Evolutionary conservation across 1,140 invertebrate genomes (phyloP).

Genomic region (Lucilia sericata): DNA sequence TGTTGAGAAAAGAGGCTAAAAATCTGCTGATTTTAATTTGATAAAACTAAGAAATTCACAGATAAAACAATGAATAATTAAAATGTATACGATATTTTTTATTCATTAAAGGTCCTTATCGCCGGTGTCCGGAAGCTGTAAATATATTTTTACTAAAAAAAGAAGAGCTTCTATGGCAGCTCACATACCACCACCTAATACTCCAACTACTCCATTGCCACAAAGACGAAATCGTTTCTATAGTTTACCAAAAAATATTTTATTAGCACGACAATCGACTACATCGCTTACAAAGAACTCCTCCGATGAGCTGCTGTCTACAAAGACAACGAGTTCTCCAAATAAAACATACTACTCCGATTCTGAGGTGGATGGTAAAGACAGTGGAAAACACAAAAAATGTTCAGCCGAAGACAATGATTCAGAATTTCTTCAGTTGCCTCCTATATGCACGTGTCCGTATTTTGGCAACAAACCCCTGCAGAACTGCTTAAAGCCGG

Average conservation of each 20-base stretch:
- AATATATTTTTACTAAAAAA: constrained; percentile 55
- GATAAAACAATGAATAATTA: no score
- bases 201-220: constrained; percentile 52
- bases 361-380: constrained; percentile 54
- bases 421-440: constrained; percentile 71
- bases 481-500: constrained; percentile 62
- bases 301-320: neutral
- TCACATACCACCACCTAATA: constrained; percentile 51
- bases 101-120: constrained; percentile 49
- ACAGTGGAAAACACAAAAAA: constrained; percentile 47
- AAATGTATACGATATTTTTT: neutral
- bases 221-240: constrained; percentile 58
- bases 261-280: constrained; percentile 52
- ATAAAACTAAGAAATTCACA: no score
- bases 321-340: neutral
- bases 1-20: no score
- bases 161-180: constrained; percentile 58
- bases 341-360: constrained; percentile 58
- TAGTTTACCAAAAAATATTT: constrained; percentile 61
- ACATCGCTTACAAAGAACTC: constrained; percentile 4
- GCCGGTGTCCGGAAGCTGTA: constrained; percentile 53
- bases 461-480: constrained; percentile 78
- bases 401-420: constrained; percentile 37
- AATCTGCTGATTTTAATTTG: no score
- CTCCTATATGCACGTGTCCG: constrained; percentile 81